Evolutionary conservation across 2,888 invertebrate genomes (phyloP), one percentile per base, ranked within the genome.

Genomic region (Steinernema carpocapsae): DNA sequence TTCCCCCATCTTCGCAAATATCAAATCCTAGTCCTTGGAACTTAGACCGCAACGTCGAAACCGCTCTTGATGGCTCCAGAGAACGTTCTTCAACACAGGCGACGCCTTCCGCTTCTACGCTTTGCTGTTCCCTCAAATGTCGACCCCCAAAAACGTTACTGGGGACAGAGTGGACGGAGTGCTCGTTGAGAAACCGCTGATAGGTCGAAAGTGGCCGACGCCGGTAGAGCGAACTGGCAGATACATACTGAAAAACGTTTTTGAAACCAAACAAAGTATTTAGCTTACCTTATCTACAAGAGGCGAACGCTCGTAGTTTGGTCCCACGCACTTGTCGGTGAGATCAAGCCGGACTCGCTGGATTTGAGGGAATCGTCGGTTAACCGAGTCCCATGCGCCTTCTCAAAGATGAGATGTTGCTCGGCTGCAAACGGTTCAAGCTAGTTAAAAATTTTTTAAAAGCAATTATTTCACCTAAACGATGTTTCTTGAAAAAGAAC

Each of bases 401-500:
- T 72, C 51, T 76, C 76, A 43, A 76, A 77, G 19, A 76, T 42
- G 19, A 72, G 72, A 24, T 72, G 46, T 56, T 76, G 77, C n/a
- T 76, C 76, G 22, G 71, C 76, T 76, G 64, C 14, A 51, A 71
- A 7, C 4, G n/a, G n/a, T n/a, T n/a, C n/a, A n/a, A n/a, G n/a
- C n/a, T 46, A 46, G 17, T 46, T 46, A 17, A 46, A 46, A 46
- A 37, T 10, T 37, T 10, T 10, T 6, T 10, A 37, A 10, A 37
- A 37, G 10, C 37, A 3, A 3, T 3, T 6, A 37, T 6, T 26
- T 19, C 3, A 37, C 32, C 74, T 22, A n/a, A 26, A 17, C 74
- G 74, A 32, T 74, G 51, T 45, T 70, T 64, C 22, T 74, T 45
- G 43, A 74, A 45, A 22, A 59, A 85, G 70, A 76, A 76, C 76